A percentile compares a stretch with the other conserved stretches of the same genome.
Conservation (phyloP, 2,113 vertebrate species). For the Hucho hucho region DNA sequence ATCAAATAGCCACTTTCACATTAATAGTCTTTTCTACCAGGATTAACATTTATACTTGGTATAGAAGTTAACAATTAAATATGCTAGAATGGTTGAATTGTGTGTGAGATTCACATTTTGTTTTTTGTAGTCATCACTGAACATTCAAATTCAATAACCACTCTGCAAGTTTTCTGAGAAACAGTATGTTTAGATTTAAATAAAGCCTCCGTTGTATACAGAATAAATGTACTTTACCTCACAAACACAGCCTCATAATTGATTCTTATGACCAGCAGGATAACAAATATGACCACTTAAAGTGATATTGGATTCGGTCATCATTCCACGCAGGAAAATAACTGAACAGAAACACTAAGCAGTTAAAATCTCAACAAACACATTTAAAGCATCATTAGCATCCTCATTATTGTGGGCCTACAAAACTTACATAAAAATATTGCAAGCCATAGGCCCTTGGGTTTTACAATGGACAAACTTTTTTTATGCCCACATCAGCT, state of each 20-base stretch:
- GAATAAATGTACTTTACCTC: too few species aligned
- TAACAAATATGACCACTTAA: slow-evolving; percentile 31
- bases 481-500: slow-evolving; percentile 1
- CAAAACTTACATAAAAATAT: slow-evolving; percentile 15
- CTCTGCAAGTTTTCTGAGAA: too few species aligned
- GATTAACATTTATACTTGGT: too few species aligned
- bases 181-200: too few species aligned
- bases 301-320: slow-evolving; percentile 20
- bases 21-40: too few species aligned
- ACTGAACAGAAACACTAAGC: slow-evolving; percentile 16
- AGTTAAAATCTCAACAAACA: slow-evolving; percentile 30
- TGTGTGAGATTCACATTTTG: too few species aligned
- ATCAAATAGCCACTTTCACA: too few species aligned
- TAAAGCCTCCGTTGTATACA: too few species aligned
- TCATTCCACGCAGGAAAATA: slow-evolving; percentile 28
- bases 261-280: not conserved
- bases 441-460: slow-evolving; percentile 22
- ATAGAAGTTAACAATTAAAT: too few species aligned
- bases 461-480: slow-evolving; percentile 29
- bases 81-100: too few species aligned
- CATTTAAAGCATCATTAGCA: slow-evolving; percentile 49
- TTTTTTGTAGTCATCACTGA: too few species aligned
- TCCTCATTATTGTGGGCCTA: slow-evolving; percentile 35
- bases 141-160: too few species aligned
- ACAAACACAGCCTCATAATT: not conserved